Evolutionary conservation across 2,113 vertebrate genomes (phyloP).

Genomic region (Edolisoma coerulescens): DNA sequence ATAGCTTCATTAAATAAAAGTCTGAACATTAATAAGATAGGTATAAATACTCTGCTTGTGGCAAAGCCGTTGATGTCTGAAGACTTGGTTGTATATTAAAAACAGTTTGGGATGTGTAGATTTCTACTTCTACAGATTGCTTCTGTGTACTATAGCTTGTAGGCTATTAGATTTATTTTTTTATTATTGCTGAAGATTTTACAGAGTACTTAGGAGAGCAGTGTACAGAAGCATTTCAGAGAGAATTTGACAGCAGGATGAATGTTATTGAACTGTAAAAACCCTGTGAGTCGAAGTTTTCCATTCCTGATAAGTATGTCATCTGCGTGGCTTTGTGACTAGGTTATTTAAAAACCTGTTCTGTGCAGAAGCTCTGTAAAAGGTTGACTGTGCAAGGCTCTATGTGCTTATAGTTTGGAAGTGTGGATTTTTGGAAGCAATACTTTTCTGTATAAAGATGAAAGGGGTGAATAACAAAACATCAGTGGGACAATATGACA

Average conservation of each 20-base stretch:
- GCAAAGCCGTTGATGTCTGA: not conserved
- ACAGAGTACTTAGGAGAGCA: not conserved
- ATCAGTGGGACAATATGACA: not conserved
- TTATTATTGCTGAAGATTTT: not conserved
- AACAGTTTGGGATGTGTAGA: not conserved
- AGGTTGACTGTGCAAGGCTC: not conserved
- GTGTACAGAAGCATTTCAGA: not conserved
- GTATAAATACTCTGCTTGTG: not conserved
- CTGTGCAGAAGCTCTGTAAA: not conserved
- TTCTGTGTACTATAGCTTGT: not conserved
- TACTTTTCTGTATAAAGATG: not conserved
- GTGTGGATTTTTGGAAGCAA: not conserved
- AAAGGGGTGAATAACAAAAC: not conserved
- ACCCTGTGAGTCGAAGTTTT: not conserved
- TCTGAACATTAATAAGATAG: not conserved
- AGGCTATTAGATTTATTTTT: not conserved
- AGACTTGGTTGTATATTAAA: not conserved
- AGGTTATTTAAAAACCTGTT: not conserved
- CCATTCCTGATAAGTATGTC: not conserved
- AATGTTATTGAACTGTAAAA: not conserved
- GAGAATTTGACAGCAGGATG: not conserved
- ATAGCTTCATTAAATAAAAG: not conserved
- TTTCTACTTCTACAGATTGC: not conserved
- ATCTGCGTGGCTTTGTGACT: not conserved
- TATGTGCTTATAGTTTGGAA: not conserved